Conservation (phyloP, 2,113 vertebrate species). For the Psittacara wagleri region DNA sequence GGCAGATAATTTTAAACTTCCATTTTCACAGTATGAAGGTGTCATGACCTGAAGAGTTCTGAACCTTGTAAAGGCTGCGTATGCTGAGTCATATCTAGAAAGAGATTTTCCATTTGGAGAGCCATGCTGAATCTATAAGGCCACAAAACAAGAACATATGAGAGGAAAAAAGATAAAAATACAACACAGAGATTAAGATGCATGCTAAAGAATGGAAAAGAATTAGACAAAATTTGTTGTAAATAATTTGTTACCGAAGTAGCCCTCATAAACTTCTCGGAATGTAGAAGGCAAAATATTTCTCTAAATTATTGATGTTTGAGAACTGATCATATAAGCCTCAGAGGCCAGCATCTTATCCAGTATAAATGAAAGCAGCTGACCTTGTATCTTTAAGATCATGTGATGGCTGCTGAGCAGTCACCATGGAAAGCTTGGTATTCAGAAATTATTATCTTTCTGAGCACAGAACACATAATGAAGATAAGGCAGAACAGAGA, state of each 20-base stretch:
- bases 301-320: constrained; percentile 9
- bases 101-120: constrained; percentile 11
- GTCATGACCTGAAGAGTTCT: background rate
- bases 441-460: constrained; percentile 16
- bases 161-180: background rate
- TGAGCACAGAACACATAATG: background rate
- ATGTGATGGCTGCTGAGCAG: background rate
- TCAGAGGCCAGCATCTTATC: background rate
- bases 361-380: constrained; percentile 27
- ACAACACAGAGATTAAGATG: background rate
- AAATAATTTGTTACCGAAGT: constrained; percentile 3
- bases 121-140: background rate
- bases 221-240: background rate
- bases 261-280: background rate
- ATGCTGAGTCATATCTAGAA: background rate
- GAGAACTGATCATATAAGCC: background rate
- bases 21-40: background rate
- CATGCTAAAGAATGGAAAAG: background rate
- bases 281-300: background rate
- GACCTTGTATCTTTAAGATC: background rate
- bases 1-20: background rate
- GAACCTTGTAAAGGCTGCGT: background rate
- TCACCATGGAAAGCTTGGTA: background rate
- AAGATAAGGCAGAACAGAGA: background rate
- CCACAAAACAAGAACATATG: background rate